These are phyloP conservation scores for Pseudorasbora parva DNA, from an alignment of 2,113 vertebrate species.

Conservation along the genomic window DNA sequence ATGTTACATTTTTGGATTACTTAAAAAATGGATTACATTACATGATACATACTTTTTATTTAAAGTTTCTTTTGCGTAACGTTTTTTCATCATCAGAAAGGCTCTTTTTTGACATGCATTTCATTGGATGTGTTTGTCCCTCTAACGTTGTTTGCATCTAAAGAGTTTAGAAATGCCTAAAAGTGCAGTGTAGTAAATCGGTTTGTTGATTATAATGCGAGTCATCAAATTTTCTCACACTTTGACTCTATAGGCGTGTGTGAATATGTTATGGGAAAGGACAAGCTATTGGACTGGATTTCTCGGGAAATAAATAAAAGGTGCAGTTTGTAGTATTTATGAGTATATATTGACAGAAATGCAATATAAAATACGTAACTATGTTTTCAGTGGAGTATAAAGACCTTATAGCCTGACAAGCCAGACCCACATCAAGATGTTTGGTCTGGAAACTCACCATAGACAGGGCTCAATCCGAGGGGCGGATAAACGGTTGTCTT, in stretches of 20 bases:
- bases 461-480: too few relatives aligned
- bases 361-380: too few relatives aligned
- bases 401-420: too few relatives aligned
- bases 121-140: background rate
- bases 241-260: background rate
- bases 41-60: background rate
- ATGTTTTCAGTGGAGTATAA: too few relatives aligned
- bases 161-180: background rate
- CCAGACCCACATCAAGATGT: too few relatives aligned
- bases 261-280: background rate
- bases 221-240: background rate
- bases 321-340: too few relatives aligned
- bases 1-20: background rate
- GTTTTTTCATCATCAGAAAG: background rate
- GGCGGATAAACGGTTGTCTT: too few relatives aligned
- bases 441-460: too few relatives aligned
- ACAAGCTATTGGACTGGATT: background rate
- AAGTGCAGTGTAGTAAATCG: background rate
- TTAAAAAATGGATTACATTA: background rate
- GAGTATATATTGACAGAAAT: too few relatives aligned
- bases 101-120: background rate
- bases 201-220: background rate
- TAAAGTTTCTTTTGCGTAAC: background rate
- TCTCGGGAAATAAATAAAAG: background rate
- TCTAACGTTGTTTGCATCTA: background rate